Conservation (phyloP, 2,888 invertebrate species). For the Ferrisia virgata region DNA sequence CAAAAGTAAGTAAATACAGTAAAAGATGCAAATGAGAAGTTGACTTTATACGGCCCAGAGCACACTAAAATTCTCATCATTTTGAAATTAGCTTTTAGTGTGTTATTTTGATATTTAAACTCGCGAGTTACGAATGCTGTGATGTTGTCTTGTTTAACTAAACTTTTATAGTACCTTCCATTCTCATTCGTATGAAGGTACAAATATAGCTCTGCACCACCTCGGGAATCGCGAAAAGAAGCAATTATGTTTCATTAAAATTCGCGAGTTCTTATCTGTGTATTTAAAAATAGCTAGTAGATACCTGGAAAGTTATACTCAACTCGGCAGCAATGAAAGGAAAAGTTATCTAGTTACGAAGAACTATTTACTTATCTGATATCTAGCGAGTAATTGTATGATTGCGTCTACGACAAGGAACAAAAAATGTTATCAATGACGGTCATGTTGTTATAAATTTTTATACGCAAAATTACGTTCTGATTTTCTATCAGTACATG, state of each 20-base stretch:
- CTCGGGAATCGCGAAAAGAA: neutral
- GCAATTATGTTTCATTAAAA: slow-evolving; percentile 4
- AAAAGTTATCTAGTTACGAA: neutral
- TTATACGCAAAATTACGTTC: neutral
- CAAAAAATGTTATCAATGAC: neutral
- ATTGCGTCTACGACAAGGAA: neutral
- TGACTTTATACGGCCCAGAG: slow-evolving; percentile 8
- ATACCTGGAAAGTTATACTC: neutral
- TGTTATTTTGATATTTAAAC: neutral
- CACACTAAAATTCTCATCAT: slow-evolving; percentile 11
- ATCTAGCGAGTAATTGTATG: neutral
- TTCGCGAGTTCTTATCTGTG: neutral
- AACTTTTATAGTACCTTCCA: neutral
- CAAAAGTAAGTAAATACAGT: neutral
- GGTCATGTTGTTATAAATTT: neutral
- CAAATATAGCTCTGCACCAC: neutral
- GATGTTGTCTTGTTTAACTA: neutral
- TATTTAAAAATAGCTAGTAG: neutral
- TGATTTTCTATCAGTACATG: neutral
- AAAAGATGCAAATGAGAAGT: neutral
- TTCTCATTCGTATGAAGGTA: neutral
- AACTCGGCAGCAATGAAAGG: neutral
- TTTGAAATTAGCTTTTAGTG: slow-evolving; percentile 7
- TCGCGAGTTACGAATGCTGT: neutral
- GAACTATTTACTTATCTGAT: too few species aligned